These are phyloP conservation scores for Caenorhabditis imperialis DNA, from an alignment of 2,888 invertebrate genomes.

Conservation along the genomic window DNA sequence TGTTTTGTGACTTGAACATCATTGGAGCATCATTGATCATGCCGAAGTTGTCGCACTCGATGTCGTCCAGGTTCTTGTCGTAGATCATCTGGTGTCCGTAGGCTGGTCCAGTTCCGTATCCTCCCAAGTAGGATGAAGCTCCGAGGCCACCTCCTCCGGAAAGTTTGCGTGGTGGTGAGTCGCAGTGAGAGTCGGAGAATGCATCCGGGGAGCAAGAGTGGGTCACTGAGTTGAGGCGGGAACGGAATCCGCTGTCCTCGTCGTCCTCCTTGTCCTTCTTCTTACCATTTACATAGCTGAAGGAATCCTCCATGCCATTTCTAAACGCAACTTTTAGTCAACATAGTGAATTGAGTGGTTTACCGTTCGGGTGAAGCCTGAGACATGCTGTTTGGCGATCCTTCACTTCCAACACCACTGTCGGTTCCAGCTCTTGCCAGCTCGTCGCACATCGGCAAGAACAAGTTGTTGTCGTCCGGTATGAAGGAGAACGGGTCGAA, in stretches of 20 bases:
- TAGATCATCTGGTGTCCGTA: conserved; percentile 59
- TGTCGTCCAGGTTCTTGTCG: conserved; percentile 49
- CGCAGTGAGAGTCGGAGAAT: conserved; percentile 57
- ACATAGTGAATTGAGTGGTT: background rate
- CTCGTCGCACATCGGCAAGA: conserved; percentile 43
- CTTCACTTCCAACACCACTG: conserved; percentile 59
- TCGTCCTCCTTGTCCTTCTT: conserved; percentile 67
- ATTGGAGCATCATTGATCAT: conserved; percentile 27
- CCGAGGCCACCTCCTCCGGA: conserved; percentile 40
- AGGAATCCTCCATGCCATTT: conserved; percentile 45
- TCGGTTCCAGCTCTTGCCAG: conserved; percentile 53
- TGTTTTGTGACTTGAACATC: conserved; percentile 10
- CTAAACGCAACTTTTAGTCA: conserved; percentile 7
- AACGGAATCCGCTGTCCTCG: conserved; percentile 75
- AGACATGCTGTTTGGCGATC: conserved; percentile 57
- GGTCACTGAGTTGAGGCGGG: conserved; percentile 64
- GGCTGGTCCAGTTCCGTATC: conserved; percentile 57
- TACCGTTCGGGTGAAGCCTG: conserved; percentile 56
- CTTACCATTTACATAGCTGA: conserved; percentile 38
- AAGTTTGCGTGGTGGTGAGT: conserved; percentile 60
- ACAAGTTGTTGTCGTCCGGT: conserved; percentile 57
- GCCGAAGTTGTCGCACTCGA: conserved; percentile 38
- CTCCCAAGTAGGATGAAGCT: conserved; percentile 42
- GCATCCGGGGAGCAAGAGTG: conserved; percentile 67
- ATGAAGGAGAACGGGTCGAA: conserved; percentile 67